Evolutionary conservation across 35 echinoderm and acorn worm genomes (phyloP), one percentile per base, ranked within the genome.

Genomic region (Antedon bifida): DNA sequence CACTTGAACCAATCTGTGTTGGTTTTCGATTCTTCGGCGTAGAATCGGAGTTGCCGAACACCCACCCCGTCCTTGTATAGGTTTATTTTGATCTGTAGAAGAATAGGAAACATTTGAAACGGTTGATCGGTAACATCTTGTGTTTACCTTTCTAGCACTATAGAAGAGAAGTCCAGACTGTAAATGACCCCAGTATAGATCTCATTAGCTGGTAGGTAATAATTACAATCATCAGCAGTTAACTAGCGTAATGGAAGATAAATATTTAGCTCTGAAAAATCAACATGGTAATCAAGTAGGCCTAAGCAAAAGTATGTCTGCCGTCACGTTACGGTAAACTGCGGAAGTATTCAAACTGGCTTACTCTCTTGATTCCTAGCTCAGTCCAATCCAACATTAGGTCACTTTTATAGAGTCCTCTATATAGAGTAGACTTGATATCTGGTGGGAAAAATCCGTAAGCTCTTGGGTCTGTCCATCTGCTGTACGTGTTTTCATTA

Each of bases 1-100:
- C 90, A 91, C 8, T 0, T 34, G 75, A 91, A 91, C 90, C 90
- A 91, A 80, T 80, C 44, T 28, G 23, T 80, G 9, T 87, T 35
- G 30, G 1, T 87, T 14, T 45, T 35, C 29, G 76, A 55, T 8
- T 21, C 85, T 1, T 33, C 34, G 56, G 39, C 84, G 44, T 82
- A 36, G 34, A 91, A 91, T 33, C 39, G 46, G 45, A 91, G 87
- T 0, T 80, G 34, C 23, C 38, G 21, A 0, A 83, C 32, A 11
- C 82, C 85, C 14, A 9, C 77, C 0, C 89, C 84, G 5, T 74
- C 0, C 30, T 76, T 87, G 38, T 87, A 91, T 30, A 87, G 36
- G 12, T 91, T 81, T 56, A 91, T 78, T 74, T 91, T 91, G 3
- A 87, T 85, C 89, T 91, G 80, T 36, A 82, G 28, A 12, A 26